phyloP scores from a whole-genome alignment of 1,140 invertebrate genomes.

The Campoletis sonorensis region DNA sequence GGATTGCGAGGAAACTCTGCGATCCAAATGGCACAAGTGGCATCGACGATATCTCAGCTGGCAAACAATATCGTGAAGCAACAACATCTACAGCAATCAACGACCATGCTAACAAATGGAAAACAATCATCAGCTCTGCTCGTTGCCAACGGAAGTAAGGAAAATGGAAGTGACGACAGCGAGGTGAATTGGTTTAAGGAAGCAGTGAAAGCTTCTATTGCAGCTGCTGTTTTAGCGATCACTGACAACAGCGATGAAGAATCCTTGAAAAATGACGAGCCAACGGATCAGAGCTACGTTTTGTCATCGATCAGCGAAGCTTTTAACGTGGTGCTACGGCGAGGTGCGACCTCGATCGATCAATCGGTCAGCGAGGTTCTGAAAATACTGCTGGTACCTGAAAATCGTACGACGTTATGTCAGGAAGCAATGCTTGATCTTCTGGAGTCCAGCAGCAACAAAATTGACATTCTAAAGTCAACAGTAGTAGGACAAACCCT shows the following conservation, averaged over 20 bases:
- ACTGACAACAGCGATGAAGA: constrained; percentile 74
- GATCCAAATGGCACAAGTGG: constrained; percentile 74
- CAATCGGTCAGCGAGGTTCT: constrained; percentile 75
- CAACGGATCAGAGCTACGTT: constrained; percentile 77
- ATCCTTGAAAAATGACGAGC: constrained; percentile 64
- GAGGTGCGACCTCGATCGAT: constrained; percentile 73
- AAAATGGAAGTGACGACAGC: constrained; percentile 57
- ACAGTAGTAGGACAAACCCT: constrained; percentile 76
- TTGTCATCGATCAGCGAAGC: constrained; percentile 78
- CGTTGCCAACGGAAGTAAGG: constrained; percentile 55
- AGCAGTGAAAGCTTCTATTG: constrained; percentile 78
- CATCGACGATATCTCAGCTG: constrained; percentile 70
- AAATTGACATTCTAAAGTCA: constrained; percentile 80
- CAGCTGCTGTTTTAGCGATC: constrained; percentile 77
- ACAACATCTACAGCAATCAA: constrained; percentile 51
- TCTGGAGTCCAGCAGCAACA: constrained; percentile 73
- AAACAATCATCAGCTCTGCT: constrained; percentile 62
- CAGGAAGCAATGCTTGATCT: constrained; percentile 63
- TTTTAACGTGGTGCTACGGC: constrained; percentile 67
- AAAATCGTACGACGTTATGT: constrained; percentile 68
- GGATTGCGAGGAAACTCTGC: constrained; percentile 70
- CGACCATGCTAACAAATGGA: constrained; percentile 55
- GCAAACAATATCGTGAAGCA: constrained; percentile 70
- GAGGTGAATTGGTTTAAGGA: constrained; percentile 75
- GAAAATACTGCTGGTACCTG: constrained; percentile 71